Evolutionary conservation across 2,797 vertebrate species (phyloP), one percentile per base, ranked within the genome.

Genomic region (Melanotaenia pygmaea): DNA sequence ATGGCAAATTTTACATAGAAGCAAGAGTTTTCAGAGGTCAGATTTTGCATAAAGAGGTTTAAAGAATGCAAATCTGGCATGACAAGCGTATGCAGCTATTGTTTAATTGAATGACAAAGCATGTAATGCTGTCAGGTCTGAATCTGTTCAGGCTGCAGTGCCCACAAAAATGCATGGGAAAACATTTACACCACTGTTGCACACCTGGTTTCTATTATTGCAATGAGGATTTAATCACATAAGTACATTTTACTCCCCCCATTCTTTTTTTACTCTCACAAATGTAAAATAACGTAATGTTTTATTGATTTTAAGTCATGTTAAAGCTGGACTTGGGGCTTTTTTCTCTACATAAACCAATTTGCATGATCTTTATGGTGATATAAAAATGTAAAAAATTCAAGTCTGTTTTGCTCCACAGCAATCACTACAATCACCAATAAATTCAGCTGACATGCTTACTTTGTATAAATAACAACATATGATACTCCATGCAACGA

Each of bases 61-160:
- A 59, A 81, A 77, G 79, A 86, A 90, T 68, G 79, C 79, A 85
- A 90, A 91, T 51, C 78, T 70, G 85, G 61, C 77, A 84, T 68
- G 90, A 89, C 87, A 89, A 66, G 76, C 82, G 77, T 88, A 87
- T 38, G 79, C 86, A 69, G 68, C 85, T 79, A 87, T 94, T 93
- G 92, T 94, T 93, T 93, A 80, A 83, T 83, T 91, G 90, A 93
- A 94, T 92, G 91, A 95, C 92, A 92, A 92, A 93, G 91, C 91
- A 92, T 93, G 90, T 92, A 93, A 93, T 90, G 83, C 80, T 91
- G 90, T 93, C 92, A 91, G 81, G 91, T 88, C 87, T 76, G 83
- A 83, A 90, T 89, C 83, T 91, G 79, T 85, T 86, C 67, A 86
- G 74, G 82, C 87, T 76, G 79, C 54, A n/a, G 59, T 81, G 86